Conservation (phyloP, 92 coral and sea anemone species). For the Chrysogorgia sp. region DNA sequence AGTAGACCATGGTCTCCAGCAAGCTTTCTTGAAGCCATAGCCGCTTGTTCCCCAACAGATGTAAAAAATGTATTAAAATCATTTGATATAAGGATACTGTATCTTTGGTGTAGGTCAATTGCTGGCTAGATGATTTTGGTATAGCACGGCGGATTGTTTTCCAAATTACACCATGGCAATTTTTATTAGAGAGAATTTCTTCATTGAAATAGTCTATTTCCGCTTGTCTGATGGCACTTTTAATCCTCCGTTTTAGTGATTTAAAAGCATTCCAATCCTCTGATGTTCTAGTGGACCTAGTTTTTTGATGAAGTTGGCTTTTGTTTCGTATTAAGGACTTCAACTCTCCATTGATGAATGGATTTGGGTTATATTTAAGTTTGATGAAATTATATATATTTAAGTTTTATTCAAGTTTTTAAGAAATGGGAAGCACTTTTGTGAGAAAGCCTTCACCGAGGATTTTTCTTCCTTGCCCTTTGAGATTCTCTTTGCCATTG, state of each 20-base stretch:
- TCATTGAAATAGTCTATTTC: constrained; percentile 28
- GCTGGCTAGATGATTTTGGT: too few relatives aligned
- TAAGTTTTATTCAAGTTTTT: too few relatives aligned
- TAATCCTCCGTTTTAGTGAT: constrained; percentile 16
- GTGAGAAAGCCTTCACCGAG: too few relatives aligned
- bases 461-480: too few relatives aligned
- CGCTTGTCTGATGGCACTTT: constrained; percentile 28
- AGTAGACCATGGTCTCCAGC: constrained; percentile 22
- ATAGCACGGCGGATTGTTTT: too few relatives aligned
- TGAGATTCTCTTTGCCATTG: too few relatives aligned
- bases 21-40: constrained; percentile 17
- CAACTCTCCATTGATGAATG: constrained; percentile 14
- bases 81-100: constrained; percentile 19
- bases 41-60: constrained; percentile 26
- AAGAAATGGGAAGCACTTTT: too few relatives aligned
- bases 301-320: constrained; percentile 18
- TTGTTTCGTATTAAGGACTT: constrained; percentile 8
- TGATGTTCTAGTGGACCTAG: constrained; percentile 7
- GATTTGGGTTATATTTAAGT: constrained; percentile 35
- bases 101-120: constrained; percentile 30
- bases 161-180: constrained; percentile 6
- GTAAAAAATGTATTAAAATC: constrained; percentile 24
- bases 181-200: constrained; percentile 33
- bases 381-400: too few relatives aligned
- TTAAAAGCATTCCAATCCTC: constrained; percentile 28